A percentile compares a stretch with the other conserved stretches of the same genome.
These are phyloP conservation scores for Tetramorium parvispinum DNA, from an alignment of 1,140 invertebrate genomes.

Conservation along the genomic window DNA sequence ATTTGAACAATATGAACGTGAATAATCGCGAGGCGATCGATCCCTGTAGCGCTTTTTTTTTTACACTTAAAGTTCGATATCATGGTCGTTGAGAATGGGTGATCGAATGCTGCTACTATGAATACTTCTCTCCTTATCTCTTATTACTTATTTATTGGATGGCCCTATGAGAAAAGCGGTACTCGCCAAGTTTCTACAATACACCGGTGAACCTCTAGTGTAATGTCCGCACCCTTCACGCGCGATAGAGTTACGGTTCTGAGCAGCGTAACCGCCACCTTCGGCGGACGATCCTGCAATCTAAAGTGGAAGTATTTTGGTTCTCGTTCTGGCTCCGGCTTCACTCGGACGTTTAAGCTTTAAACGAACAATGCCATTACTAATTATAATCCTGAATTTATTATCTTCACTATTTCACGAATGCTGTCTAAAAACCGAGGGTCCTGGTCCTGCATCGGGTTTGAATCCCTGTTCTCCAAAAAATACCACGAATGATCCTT, in stretches of 20 bases:
- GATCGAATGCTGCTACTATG: neutral
- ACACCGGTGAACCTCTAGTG: neutral
- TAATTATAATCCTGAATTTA: neutral
- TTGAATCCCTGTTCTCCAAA: neutral
- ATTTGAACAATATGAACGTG: conserved; percentile 26
- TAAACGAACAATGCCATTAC: neutral
- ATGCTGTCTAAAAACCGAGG: neutral
- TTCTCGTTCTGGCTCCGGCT: neutral
- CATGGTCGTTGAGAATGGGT: neutral
- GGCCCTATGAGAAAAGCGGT: conserved; percentile 41
- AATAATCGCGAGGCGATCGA: conserved; percentile 25
- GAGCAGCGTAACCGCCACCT: neutral
- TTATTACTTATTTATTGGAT: conserved; percentile 53
- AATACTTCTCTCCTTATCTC: conserved; percentile 15
- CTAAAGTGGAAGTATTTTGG: conserved; percentile 10
- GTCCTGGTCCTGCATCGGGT: neutral
- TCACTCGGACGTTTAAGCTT: conserved; percentile 4
- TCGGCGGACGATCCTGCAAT: neutral
- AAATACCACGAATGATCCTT: neutral
- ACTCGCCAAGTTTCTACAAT: conserved; percentile 8
- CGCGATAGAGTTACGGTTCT: neutral
- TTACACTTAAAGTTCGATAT: neutral
- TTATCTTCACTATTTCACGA: neutral
- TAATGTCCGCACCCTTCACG: neutral
- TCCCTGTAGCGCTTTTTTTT: neutral